Percentiles rank a stretch among this genome's conserved stretches.
These are phyloP conservation scores for Agyllia agylla DNA, from an alignment of 2,888 invertebrate genomes.

Conservation along the genomic window DNA sequence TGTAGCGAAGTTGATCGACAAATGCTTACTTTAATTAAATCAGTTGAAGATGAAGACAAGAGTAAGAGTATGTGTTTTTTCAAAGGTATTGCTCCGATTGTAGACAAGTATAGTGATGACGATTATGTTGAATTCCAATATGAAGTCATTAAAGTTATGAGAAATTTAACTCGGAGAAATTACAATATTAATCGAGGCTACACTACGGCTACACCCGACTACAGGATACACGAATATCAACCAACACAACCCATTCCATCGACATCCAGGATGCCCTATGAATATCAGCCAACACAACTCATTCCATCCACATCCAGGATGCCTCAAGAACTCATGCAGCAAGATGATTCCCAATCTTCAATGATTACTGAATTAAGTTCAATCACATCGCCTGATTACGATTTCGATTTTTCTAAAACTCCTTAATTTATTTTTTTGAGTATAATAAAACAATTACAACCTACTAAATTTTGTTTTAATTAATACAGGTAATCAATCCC, in stretches of 20 bases:
- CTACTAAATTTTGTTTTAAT: conserved; percentile 74
- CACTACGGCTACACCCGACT: conserved; percentile 70
- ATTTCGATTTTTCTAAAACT: conserved; percentile 75
- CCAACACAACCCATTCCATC: conserved; percentile 68
- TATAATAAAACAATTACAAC: conserved; percentile 70
- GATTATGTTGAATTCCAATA: conserved; percentile 78
- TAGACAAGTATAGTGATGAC: conserved; percentile 75
- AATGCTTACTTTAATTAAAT: conserved; percentile 35
- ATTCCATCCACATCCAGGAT: conserved; percentile 56
- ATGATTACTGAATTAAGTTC: conserved; percentile 69
- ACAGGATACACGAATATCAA: conserved; percentile 69
- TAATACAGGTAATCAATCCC: conserved; percentile 58
- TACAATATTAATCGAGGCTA: conserved; percentile 69
- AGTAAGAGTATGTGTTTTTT: conserved; percentile 75
- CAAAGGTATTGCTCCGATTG: conserved; percentile 74
- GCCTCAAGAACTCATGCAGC: conserved; percentile 48
- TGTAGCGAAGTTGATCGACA: conserved; percentile 21
- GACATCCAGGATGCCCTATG: conserved; percentile 67
- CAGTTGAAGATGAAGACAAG: conserved; percentile 33
- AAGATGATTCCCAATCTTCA: conserved; percentile 77
- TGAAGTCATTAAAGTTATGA: conserved; percentile 75
- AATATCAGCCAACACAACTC: conserved; percentile 25
- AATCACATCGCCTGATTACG: conserved; percentile 74
- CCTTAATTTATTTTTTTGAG: conserved; percentile 73
- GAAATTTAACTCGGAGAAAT: conserved; percentile 73